Percentiles rank a stretch among this genome's conserved stretches.
Conservation (phyloP, 2,888 invertebrate genomes). For the Dasysyrphus albostriatus region DNA sequence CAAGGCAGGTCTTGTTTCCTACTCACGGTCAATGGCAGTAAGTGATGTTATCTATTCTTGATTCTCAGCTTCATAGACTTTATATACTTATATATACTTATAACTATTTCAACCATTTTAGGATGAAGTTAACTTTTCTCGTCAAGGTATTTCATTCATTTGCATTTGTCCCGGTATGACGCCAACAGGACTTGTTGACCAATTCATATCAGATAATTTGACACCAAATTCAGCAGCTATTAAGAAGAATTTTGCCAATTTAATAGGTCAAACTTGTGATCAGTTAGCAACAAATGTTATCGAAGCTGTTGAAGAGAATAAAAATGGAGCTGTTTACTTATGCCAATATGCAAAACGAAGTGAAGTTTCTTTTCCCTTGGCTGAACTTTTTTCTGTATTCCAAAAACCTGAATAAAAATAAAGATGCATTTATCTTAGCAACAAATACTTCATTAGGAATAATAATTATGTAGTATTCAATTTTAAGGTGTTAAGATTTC, state of each 20-base stretch:
- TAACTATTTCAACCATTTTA: not conserved
- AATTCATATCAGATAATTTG: constrained; percentile 8
- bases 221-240: constrained; percentile 2
- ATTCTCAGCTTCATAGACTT: not conserved
- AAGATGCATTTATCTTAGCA: no score
- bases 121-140: constrained; percentile 77
- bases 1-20: constrained; percentile 83
- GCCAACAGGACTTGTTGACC: constrained; percentile 68
- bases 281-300: constrained; percentile 76
- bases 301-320: constrained; percentile 72
- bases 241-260: not conserved
- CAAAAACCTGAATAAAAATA: constrained; percentile 22
- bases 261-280: constrained; percentile 43
- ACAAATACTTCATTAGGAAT: no score
- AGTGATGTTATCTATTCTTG: constrained; percentile 32
- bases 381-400: constrained; percentile 24
- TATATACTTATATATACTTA: not conserved
- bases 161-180: constrained; percentile 78
- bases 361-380: constrained; percentile 72
- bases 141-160: constrained; percentile 78
- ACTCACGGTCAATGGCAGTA: constrained; percentile 81
- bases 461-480: no score
- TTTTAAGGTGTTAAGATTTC: no score
- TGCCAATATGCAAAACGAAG: constrained; percentile 73
- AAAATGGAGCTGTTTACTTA: constrained; percentile 77